phyloP scores from a whole-genome alignment of 2,113 vertebrate genomes.

The Pristiophorus japonicus region DNA sequence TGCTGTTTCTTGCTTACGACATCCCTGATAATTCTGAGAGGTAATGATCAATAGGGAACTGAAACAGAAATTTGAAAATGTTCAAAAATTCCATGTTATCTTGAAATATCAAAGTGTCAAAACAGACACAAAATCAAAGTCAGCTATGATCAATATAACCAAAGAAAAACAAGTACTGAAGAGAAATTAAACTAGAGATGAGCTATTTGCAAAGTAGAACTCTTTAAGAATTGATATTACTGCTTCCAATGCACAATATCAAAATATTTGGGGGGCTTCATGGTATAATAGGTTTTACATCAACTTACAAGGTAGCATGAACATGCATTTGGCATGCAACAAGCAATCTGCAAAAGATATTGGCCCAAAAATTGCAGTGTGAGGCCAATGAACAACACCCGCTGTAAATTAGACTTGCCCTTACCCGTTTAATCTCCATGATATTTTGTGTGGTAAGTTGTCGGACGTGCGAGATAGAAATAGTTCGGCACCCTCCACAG shows the following conservation, averaged over 20 bases:
- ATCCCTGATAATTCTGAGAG: background rate
- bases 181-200: background rate
- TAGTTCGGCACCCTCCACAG: background rate
- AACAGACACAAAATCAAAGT: background rate
- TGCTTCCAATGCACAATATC: background rate
- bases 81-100: background rate
- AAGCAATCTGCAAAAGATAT: background rate
- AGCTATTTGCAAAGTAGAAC: background rate
- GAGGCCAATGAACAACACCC: background rate
- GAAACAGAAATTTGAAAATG: background rate
- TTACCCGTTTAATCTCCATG: background rate
- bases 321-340: background rate
- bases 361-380: background rate
- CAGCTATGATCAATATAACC: background rate
- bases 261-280: background rate
- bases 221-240: background rate
- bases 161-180: background rate
- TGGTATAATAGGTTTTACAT: background rate
- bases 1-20: slow-evolving; percentile 6
- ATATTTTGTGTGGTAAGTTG: background rate
- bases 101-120: background rate
- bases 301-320: background rate
- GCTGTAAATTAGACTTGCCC: background rate
- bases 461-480: background rate
- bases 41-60: background rate